Evolutionary conservation across 2,888 invertebrate species (phyloP), one percentile per base, ranked within the genome.

Genomic region (Microplitis manilae): DNA sequence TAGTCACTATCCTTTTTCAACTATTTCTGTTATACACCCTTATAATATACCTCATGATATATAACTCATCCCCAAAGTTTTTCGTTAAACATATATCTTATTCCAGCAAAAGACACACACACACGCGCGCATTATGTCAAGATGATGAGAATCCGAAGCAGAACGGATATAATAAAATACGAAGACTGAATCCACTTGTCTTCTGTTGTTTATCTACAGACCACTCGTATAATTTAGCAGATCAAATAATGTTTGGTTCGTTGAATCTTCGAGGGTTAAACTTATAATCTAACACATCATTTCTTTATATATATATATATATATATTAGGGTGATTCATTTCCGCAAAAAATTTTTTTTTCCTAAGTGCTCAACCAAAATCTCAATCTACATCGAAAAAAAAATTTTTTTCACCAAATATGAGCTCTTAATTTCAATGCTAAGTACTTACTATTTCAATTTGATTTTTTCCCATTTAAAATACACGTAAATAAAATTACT

Each of bases 161-260:
- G 9, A 50, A 50, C 7, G 41, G 41, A 17, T 17, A 50, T 50
- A 50, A 50, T 50, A 50, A 50, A 50, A 50, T 50, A 50, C 41
- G 7, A 50, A 50, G 9, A 50, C 41, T 9, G 41, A 50, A 50
- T 50, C 41, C 41, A 50, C 41, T 50, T 50, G 41, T 50, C 41
- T 50, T 50, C 9, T 50, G 41, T 50, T 50, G 41, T 50, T 50
- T 9, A 50, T 50, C 41, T 50, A 50, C 41, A 7, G 41, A 50
- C 41, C 41, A 50, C 41, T 50, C 41, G 41, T 20, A 20, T 65
- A 65, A 30, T 65, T 65, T 9, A 65, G 30, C 20, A 9, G 65
- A 65, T 65, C 65, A 65, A 65, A 65, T 65, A 65, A 20, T 20
- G 65, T 65, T 65, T 65, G 30, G 4, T 65, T 65, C 20, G 30